These are phyloP conservation scores for Boleophthalmus pectinirostris DNA, from an alignment of 2,113 vertebrate genomes.

Conservation along the genomic window DNA sequence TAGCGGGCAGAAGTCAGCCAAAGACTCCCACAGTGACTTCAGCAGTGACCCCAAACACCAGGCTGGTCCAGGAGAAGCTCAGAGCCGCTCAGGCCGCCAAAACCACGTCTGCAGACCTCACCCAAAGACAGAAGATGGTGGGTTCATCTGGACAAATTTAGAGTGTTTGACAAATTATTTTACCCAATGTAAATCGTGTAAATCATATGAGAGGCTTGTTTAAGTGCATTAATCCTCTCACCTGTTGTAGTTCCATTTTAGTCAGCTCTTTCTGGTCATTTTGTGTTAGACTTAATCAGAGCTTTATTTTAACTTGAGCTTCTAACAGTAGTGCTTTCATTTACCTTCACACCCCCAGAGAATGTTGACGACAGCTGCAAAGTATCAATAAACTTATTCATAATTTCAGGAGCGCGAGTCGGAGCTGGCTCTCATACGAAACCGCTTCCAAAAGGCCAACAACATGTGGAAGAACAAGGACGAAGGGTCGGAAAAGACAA, in stretches of 20 bases:
- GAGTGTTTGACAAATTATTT: too few relatives aligned
- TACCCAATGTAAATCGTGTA: too few relatives aligned
- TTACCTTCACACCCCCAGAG: too few relatives aligned
- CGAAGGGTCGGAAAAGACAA: constrained; percentile 55
- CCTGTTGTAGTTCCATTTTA: too few relatives aligned
- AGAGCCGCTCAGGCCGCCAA: constrained; percentile 75
- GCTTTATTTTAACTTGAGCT: too few relatives aligned
- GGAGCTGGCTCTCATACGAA: constrained; percentile 87
- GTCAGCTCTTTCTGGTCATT: too few relatives aligned
- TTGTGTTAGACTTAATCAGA: too few relatives aligned
- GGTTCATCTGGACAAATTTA: background rate
- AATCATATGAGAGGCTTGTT: too few relatives aligned
- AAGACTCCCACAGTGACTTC: constrained; percentile 70
- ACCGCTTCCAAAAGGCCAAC: constrained; percentile 84
- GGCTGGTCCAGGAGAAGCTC: constrained; percentile 85
- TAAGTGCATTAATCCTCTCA: too few relatives aligned
- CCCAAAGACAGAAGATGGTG: constrained; percentile 89
- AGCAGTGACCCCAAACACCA: constrained; percentile 82
- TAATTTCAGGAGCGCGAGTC: constrained; percentile 85
- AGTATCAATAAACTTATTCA: too few relatives aligned
- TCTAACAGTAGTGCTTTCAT: too few relatives aligned
- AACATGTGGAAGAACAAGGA: constrained; percentile 80
- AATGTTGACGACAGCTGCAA: too few relatives aligned
- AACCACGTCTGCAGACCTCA: constrained; percentile 82
- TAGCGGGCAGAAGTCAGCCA: constrained; percentile 39